Conservation (phyloP, 2,888 invertebrate species). For the Lithophane socia region DNA sequence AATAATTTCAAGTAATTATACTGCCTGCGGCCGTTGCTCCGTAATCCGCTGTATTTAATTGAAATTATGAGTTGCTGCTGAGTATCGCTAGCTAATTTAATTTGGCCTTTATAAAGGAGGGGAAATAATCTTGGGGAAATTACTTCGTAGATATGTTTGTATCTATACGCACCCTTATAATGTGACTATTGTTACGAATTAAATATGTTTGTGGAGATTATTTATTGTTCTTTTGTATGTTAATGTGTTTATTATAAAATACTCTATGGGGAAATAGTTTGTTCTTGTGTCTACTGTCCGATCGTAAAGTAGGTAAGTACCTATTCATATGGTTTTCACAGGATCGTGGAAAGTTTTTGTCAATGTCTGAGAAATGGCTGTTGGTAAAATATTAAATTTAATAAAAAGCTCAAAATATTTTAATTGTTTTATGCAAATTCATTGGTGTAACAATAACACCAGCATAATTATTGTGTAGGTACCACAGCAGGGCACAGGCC, state of each 20-base stretch:
- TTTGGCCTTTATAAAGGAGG: too few species aligned
- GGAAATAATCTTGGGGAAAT: too few species aligned
- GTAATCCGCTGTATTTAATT: too few species aligned
- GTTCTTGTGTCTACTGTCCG: neutral
- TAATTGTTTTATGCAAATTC: neutral
- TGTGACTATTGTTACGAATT: conserved; percentile 36
- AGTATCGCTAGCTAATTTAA: too few species aligned
- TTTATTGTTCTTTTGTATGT: conserved; percentile 31
- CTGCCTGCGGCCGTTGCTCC: too few species aligned
- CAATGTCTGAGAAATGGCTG: neutral
- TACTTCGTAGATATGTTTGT: neutral
- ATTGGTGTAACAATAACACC: neutral
- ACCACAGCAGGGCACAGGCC: too few species aligned
- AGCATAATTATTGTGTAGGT: too few species aligned
- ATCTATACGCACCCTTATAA: conserved; percentile 19
- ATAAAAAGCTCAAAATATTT: neutral
- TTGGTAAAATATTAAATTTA: neutral
- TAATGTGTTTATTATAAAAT: conserved; percentile 22
- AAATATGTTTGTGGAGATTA: conserved; percentile 38
- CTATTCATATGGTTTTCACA: neutral
- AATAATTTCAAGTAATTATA: too few species aligned
- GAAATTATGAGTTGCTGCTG: too few species aligned
- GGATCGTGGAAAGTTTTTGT: neutral
- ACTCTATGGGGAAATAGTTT: conserved; percentile 2
- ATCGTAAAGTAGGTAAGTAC: neutral